A percentile compares a stretch with the other conserved stretches of the same genome.
Evolutionary conservation across 2,888 invertebrate genomes (phyloP).

Genomic region (Patella depressa): DNA sequence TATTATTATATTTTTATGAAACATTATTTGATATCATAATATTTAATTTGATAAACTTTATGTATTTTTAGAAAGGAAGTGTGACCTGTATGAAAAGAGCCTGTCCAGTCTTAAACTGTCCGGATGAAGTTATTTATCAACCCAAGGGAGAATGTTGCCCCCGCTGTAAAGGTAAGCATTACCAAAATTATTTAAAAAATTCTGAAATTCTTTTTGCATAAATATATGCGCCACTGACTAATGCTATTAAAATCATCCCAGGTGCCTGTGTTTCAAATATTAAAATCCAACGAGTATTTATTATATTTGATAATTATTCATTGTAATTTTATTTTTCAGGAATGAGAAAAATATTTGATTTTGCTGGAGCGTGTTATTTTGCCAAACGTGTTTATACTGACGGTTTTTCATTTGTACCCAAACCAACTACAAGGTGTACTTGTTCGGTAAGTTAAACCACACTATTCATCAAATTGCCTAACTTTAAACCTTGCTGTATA

Average conservation of each 20-base stretch:
- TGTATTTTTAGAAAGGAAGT: conserved; percentile 74
- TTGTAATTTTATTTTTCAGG: conserved; percentile 64
- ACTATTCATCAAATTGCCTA: too few relatives aligned
- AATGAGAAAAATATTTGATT: conserved; percentile 72
- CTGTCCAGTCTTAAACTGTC: conserved; percentile 91
- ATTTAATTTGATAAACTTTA: background rate
- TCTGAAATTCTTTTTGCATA: too few relatives aligned
- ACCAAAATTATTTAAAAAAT: too few relatives aligned
- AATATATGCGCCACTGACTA: too few relatives aligned
- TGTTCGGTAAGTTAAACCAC: conserved; percentile 74
- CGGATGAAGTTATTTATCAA: conserved; percentile 78
- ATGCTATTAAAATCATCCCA: too few relatives aligned
- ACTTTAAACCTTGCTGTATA: too few relatives aligned
- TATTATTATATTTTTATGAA: background rate
- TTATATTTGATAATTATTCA: background rate
- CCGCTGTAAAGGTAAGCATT: conserved; percentile 73
- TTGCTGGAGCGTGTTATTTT: conserved; percentile 79
- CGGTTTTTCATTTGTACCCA: conserved; percentile 76
- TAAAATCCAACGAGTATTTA: too few relatives aligned
- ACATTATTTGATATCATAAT: background rate
- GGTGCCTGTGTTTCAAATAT: too few relatives aligned
- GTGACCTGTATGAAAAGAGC: conserved; percentile 87
- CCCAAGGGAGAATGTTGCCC: conserved; percentile 87
- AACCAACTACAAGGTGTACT: conserved; percentile 84
- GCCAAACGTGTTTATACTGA: conserved; percentile 80